Base-by-base conservation (phyloP, 2,797 vertebrate species). In the Neosilurus mollespiculum region DNA sequence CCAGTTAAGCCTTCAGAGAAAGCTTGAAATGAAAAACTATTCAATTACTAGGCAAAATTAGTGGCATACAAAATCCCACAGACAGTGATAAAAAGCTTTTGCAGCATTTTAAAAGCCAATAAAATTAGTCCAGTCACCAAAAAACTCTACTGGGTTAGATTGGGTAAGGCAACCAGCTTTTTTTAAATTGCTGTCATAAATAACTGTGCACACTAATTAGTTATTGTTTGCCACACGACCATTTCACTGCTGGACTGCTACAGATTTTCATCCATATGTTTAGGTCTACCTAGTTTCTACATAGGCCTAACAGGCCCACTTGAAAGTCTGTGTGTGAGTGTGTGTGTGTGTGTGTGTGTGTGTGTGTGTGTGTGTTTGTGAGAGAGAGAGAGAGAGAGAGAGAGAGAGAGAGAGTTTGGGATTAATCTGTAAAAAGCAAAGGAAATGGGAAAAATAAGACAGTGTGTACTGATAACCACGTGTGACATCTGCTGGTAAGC, bases 401-500 rank as follows among this genome's bases (percentile, higher is more conserved):
- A 59, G 58, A 59, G 58, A 59, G 58, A 59, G 58, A 56, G 54
- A 62, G 61, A 62, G 61, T 4, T 30, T 24, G 30, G 30, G 30
- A 30, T 30, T 30, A 30, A n/a, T 53, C 49, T 53, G 70, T n/a
- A 69, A n/a, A 71, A 61, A 72, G 30, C 3, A 53, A 11, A 61
- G 49, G 69, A 64, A 69, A 67, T 34, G 53, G 30, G 7, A 30
- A 22, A 20, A 67, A 37, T n/a, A 26, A 78, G 10, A 53, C 37
- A 76, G 59, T 72, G n/a, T 81, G 20, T 80, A 85, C 5, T 43
- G 69, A 37, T 84, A 87, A 86, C 80, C 84, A 70, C 81, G 84
- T 84, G 83, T 87, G 88, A 89, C 87, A 84, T 89, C 88, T 89
- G 67, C 88, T 89, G 87, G 88, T 86, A 83, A 84, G 67, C 54